Conservation (phyloP, 2,888 invertebrate species). For the Hypena proboscidalis region DNA sequence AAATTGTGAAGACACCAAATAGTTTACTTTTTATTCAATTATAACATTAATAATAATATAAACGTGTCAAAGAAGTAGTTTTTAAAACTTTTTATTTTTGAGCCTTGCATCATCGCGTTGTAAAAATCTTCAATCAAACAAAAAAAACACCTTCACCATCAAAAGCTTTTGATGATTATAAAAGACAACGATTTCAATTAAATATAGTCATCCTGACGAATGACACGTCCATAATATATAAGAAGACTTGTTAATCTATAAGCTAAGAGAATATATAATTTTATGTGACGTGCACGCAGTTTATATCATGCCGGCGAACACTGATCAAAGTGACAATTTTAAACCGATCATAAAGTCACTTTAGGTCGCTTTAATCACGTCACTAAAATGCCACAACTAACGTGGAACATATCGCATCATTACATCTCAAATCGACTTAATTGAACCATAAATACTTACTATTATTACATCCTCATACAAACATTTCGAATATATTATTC, state of each 20-base stretch:
- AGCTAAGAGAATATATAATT: slow-evolving; percentile 48
- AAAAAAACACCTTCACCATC: too few relatives aligned
- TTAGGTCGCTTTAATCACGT: slow-evolving; percentile 14
- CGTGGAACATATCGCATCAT: slow-evolving; percentile 4
- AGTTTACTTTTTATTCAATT: too few relatives aligned
- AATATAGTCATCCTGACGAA: background rate
- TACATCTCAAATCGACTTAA: slow-evolving; percentile 22
- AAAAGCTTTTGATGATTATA: too few relatives aligned
- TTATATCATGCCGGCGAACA: slow-evolving; percentile 1
- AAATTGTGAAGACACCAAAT: too few relatives aligned
- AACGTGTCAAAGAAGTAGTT: too few relatives aligned
- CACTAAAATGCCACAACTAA: slow-evolving; percentile 7
- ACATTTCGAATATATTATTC: slow-evolving; percentile 18
- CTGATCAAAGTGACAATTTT: slow-evolving; percentile 12
- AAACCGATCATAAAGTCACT: slow-evolving; percentile 39
- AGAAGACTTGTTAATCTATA: slow-evolving; percentile 47
- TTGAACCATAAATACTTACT: slow-evolving; percentile 17
- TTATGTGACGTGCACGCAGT: slow-evolving; percentile 4
- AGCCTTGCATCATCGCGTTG: too few relatives aligned
- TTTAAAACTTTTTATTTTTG: too few relatives aligned
- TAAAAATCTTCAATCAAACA: too few relatives aligned
- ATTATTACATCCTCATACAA: slow-evolving; percentile 13
- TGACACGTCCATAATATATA: background rate
- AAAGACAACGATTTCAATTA: too few relatives aligned
- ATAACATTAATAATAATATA: too few relatives aligned